These are phyloP conservation scores for Idaea biselata DNA, from an alignment of 2,888 invertebrate species.

Conservation along the genomic window DNA sequence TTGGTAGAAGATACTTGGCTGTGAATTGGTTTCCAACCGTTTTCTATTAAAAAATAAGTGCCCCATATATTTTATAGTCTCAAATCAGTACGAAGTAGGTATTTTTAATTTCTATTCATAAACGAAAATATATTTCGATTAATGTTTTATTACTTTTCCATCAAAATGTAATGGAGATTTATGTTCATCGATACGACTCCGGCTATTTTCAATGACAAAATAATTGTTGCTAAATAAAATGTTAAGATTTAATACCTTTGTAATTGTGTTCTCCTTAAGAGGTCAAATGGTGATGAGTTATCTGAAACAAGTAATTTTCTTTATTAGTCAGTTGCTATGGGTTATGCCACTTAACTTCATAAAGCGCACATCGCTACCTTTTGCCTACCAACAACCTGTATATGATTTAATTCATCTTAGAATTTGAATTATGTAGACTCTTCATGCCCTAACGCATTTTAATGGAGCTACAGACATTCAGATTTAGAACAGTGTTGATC, in stretches of 20 bases:
- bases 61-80: neutral
- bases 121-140: neutral
- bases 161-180: slow-evolving; percentile 45
- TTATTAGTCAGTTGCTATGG: slow-evolving; percentile 15
- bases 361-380: neutral
- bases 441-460: no score
- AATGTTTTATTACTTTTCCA: slow-evolving; percentile 40
- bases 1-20: neutral
- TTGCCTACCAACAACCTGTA: neutral
- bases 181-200: slow-evolving; percentile 45
- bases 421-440: no score
- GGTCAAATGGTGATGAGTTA: slow-evolving; percentile 53
- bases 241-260: slow-evolving; percentile 52
- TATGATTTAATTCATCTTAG: no score
- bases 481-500: no score
- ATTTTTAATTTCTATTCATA: slow-evolving; percentile 1
- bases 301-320: slow-evolving; percentile 57
- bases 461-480: no score
- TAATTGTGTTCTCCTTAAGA: slow-evolving; percentile 62
- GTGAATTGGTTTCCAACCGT: neutral
- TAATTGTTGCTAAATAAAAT: slow-evolving; percentile 20
- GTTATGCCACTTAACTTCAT: neutral
- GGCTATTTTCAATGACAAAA: slow-evolving; percentile 44
- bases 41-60: neutral
- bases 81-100: neutral